These are phyloP conservation scores for Dione juno DNA, from an alignment of 2,888 invertebrate species.

Conservation along the genomic window DNA sequence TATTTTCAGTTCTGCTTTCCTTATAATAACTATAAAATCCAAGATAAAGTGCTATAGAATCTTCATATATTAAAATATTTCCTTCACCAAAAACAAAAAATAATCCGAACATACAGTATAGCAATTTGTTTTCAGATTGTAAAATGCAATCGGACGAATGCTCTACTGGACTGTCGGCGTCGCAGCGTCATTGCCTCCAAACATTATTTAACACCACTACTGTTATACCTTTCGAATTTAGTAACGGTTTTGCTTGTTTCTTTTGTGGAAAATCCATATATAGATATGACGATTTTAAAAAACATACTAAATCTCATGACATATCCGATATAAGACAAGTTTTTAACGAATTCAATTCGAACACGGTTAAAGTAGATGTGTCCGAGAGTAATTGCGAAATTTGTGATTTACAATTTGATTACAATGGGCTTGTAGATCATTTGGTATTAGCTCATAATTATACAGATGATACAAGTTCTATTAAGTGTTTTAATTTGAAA, in stretches of 20 bases:
- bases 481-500: constrained; percentile 40
- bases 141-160: constrained; percentile 46
- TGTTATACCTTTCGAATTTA: constrained; percentile 53
- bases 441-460: constrained; percentile 43
- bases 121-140: constrained; percentile 56
- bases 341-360: constrained; percentile 14
- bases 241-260: constrained; percentile 49
- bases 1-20: too few species aligned
- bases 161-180: constrained; percentile 46
- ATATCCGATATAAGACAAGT: constrained; percentile 37
- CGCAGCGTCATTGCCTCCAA: constrained; percentile 51
- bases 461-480: constrained; percentile 5
- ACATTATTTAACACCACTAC: constrained; percentile 52
- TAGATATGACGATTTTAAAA: constrained; percentile 47
- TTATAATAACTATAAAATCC: too few species aligned
- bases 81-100: background rate
- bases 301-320: constrained; percentile 52
- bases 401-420: constrained; percentile 46
- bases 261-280: constrained; percentile 48
- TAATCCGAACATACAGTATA: constrained; percentile 44
- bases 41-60: too few species aligned
- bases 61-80: too few species aligned
- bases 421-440: constrained; percentile 47
- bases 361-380: constrained; percentile 49
- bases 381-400: constrained; percentile 49